A percentile compares a stretch with the other conserved stretches of the same genome.
phyloP scores from a whole-genome alignment of 2,113 vertebrate genomes.

The Sminthopsis crassicaudata region DNA sequence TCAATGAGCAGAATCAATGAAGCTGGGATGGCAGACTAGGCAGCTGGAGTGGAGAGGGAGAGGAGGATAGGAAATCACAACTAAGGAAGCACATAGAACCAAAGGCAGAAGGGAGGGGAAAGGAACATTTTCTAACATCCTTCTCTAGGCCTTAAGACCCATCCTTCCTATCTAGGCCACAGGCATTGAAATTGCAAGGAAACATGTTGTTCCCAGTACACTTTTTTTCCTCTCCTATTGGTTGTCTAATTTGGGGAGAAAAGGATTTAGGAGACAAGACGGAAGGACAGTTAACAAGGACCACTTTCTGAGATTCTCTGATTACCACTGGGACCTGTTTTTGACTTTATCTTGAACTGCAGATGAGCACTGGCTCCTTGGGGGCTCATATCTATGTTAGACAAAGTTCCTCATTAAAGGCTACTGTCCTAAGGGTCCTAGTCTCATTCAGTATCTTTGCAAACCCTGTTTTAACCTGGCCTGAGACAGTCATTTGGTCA shows the following conservation, averaged over 20 bases:
- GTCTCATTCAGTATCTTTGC: not conserved
- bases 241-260: not conserved
- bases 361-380: not conserved
- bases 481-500: not conserved
- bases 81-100: not conserved
- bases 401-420: not conserved
- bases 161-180: not conserved
- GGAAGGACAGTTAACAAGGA: not conserved
- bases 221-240: not conserved
- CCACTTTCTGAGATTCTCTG: not conserved
- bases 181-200: not conserved
- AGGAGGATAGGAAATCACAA: not conserved
- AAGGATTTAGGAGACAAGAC: not conserved
- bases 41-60: rapidly evolving
- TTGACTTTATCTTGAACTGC: not conserved
- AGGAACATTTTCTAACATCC: not conserved
- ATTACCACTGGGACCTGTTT: not conserved
- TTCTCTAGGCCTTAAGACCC: not conserved
- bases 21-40: not conserved
- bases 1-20: not conserved
- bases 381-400: not conserved
- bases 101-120: not conserved
- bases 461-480: not conserved
- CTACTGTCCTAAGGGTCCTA: not conserved
- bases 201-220: not conserved